These are phyloP conservation scores for Coronaproctus castanopsis DNA, from an alignment of 2,888 invertebrate species.

Conservation along the genomic window DNA sequence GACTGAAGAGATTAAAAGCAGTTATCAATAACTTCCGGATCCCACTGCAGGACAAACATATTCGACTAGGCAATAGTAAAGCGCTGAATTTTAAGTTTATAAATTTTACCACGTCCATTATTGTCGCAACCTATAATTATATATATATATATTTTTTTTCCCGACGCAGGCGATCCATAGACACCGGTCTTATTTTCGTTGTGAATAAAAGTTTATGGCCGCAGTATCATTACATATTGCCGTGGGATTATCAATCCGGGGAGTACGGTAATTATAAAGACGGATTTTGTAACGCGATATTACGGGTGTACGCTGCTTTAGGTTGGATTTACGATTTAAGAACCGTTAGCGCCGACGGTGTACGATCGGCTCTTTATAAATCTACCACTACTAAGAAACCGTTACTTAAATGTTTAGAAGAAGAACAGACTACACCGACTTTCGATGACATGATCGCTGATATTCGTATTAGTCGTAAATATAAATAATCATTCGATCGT, in stretches of 20 bases:
- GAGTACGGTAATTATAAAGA: slow-evolving; percentile 54
- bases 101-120: too few relatives aligned
- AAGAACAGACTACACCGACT: slow-evolving; percentile 20
- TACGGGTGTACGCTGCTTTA: slow-evolving; percentile 46
- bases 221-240: slow-evolving; percentile 56
- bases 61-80: too few relatives aligned
- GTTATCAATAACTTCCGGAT: too few relatives aligned
- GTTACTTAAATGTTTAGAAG: slow-evolving; percentile 35
- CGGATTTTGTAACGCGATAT: slow-evolving; percentile 44
- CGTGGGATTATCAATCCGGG: slow-evolving; percentile 61
- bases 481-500: not conserved
- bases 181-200: slow-evolving; percentile 54
- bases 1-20: too few relatives aligned
- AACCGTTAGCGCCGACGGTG: slow-evolving; percentile 39
- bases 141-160: too few relatives aligned
- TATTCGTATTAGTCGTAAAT: slow-evolving; percentile 1
- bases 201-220: slow-evolving; percentile 57
- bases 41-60: too few relatives aligned
- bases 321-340: slow-evolving; percentile 41
- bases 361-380: slow-evolving; percentile 40
- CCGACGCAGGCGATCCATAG: slow-evolving; percentile 44
- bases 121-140: too few relatives aligned
- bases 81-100: too few relatives aligned
- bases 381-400: slow-evolving; percentile 35
- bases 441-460: slow-evolving; percentile 13